These are phyloP conservation scores for Sthenelais limicola DNA, from an alignment of 2,888 invertebrate species.

Conservation along the genomic window DNA sequence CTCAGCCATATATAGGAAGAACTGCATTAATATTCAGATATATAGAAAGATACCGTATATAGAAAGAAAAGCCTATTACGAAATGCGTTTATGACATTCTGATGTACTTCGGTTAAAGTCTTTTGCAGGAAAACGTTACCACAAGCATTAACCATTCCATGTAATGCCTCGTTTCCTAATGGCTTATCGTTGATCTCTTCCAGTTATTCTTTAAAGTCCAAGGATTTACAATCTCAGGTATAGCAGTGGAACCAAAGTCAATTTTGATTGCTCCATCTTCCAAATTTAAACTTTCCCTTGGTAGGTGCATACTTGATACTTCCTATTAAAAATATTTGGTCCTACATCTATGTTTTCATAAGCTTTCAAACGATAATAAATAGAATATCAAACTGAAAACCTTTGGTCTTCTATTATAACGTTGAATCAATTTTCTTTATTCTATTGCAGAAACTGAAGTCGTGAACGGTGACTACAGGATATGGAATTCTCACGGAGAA, in stretches of 20 bases:
- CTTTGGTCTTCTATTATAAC: too few species aligned
- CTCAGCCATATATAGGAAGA: too few species aligned
- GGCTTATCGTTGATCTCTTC: too few species aligned
- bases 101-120: not conserved
- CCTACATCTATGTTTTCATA: too few species aligned
- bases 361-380: too few species aligned
- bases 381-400: too few species aligned
- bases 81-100: not conserved
- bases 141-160: too few species aligned
- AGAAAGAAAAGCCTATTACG: not conserved
- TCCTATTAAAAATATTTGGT: too few species aligned
- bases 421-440: not conserved
- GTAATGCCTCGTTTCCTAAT: too few species aligned
- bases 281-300: constrained; percentile 57
- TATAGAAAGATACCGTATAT: not conserved
- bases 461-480: constrained; percentile 61
- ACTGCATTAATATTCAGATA: too few species aligned
- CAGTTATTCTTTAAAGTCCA: constrained; percentile 66
- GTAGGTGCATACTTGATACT: constrained; percentile 8
- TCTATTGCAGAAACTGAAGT: constrained; percentile 60
- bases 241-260: constrained; percentile 64
- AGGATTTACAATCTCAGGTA: constrained; percentile 65
- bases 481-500: constrained; percentile 67
- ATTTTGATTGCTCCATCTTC: constrained; percentile 62
- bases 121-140: not conserved